Conservation (phyloP, 2,113 vertebrate species). For the Turdus rufiventris region DNA sequence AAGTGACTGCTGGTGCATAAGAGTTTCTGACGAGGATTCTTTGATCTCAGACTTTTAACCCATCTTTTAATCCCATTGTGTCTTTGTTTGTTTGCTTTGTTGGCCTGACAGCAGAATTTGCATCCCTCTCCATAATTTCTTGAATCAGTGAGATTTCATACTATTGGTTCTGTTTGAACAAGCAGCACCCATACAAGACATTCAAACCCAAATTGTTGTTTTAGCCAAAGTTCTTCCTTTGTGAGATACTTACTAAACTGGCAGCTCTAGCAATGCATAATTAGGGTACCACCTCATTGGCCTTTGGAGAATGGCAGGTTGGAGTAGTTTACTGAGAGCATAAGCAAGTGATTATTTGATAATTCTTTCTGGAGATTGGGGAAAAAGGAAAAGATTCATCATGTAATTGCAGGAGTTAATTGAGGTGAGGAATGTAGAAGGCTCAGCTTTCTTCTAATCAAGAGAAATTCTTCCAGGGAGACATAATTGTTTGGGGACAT, state of each 20-base stretch:
- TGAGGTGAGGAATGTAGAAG: not conserved
- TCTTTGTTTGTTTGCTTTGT: conserved; percentile 19
- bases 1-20: not conserved
- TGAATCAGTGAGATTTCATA: not conserved
- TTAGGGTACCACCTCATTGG: not conserved
- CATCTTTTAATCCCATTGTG: conserved; percentile 14
- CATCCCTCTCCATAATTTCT: not conserved
- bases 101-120: conserved; percentile 12
- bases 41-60: conserved; percentile 36
- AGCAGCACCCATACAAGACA: not conserved
- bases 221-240: not conserved
- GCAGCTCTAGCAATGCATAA: not conserved
- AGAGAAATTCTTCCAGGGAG: not conserved
- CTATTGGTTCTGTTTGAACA: not conserved
- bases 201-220: not conserved
- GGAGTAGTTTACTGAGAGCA: not conserved
- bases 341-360: not conserved
- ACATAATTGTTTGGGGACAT: not conserved
- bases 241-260: not conserved
- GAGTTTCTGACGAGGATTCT: not conserved
- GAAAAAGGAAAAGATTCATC: not conserved
- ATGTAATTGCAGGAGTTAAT: not conserved
- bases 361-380: not conserved
- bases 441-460: not conserved
- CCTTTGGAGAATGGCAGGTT: not conserved